Evolutionary conservation across 2,113 vertebrate genomes (phyloP).

Genomic region (Actenoides lindsayi): DNA sequence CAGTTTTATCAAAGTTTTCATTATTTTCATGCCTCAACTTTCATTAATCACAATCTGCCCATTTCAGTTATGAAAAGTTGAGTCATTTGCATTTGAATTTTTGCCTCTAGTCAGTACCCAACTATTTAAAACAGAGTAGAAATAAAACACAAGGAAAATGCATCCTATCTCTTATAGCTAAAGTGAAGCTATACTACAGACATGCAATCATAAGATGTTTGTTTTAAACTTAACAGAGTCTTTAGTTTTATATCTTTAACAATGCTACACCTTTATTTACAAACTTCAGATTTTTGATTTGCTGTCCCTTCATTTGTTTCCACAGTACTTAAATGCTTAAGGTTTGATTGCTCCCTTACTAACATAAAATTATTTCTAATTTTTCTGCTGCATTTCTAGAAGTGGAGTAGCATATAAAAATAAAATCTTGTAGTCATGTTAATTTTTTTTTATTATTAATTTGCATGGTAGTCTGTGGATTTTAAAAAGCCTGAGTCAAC

Average conservation of each 20-base stretch:
- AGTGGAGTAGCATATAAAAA: not conserved
- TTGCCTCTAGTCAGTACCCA: not conserved
- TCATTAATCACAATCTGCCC: not conserved
- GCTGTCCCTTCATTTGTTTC: not conserved
- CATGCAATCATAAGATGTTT: not conserved
- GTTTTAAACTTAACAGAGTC: not conserved
- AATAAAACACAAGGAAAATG: not conserved
- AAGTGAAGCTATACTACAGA: not conserved
- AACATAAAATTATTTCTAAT: not conserved
- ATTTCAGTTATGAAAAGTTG: not conserved
- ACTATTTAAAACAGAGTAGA: not conserved
- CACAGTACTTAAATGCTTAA: not conserved
- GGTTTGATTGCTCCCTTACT: not conserved
- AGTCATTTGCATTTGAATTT: not conserved
- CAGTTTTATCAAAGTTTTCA: not conserved
- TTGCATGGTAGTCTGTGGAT: not conserved
- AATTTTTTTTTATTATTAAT: not conserved
- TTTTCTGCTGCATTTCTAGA: not conserved
- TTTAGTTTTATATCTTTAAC: not conserved
- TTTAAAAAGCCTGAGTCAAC: conserved; percentile 36
- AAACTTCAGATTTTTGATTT: not conserved
- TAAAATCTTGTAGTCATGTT: not conserved
- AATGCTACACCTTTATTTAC: not conserved
- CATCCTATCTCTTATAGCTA: not conserved
- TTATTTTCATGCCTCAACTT: not conserved